phyloP scores from a whole-genome alignment of 2,113 vertebrate genomes.

The Procavia capensis region DNA sequence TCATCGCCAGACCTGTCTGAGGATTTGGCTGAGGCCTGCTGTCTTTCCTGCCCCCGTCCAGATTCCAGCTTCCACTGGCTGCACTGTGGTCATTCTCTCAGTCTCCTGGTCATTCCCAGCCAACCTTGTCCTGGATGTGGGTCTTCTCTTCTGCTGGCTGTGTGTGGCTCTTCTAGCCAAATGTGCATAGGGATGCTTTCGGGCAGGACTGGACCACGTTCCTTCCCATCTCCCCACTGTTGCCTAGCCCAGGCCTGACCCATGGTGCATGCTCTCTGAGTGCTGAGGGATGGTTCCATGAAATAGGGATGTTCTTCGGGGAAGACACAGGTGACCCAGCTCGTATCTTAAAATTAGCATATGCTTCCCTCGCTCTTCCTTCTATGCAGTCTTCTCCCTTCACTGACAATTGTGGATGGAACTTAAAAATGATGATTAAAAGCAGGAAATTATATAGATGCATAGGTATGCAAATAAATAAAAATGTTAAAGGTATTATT shows the following conservation, averaged over 20 bases:
- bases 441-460: slow-evolving; percentile 15
- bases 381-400: neutral
- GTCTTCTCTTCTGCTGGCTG: neutral
- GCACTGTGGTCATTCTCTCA: neutral
- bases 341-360: neutral
- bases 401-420: neutral
- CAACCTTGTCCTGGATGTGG: neutral
- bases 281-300: neutral
- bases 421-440: slow-evolving; percentile 37
- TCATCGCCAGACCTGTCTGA: neutral
- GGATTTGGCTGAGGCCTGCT: neutral
- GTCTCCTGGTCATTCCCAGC: neutral
- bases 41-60: neutral
- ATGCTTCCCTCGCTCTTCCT: neutral
- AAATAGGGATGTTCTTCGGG: neutral
- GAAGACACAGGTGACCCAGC: neutral
- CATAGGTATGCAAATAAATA: neutral
- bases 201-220: neutral
- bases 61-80: neutral
- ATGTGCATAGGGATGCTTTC: neutral
- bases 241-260: neutral
- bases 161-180: neutral
- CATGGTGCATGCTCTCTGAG: neutral
- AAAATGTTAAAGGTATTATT: slow-evolving; percentile 40
- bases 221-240: no score